Base-by-base conservation (phyloP, 2,113 vertebrate species). In the Butastur rufipennis region DNA sequence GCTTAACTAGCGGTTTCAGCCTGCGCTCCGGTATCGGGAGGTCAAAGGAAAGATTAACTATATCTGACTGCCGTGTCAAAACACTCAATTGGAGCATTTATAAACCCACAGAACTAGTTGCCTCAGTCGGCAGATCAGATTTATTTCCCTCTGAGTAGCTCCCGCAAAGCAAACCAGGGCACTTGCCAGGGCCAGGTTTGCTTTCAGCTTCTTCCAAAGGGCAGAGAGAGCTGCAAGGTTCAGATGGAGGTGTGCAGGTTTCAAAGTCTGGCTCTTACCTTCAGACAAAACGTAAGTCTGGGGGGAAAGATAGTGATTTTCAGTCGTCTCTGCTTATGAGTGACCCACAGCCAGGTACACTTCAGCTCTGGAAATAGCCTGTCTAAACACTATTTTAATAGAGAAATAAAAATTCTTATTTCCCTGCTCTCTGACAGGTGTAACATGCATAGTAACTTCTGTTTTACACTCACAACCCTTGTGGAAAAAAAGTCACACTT, bases 11-110 rank as follows among this genome's bases (percentile, higher is more conserved):
- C 53, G 90, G 87, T 66, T 91, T 16, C 94, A 96, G 94, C 90
- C 93, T 3, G 38, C n/a, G 3, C 90, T 34, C 86, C 2, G 6
- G 78, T 29, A 88, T 68, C 43, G 13, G 43, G 82, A 91, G 97
- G 97, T 97, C 97, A 97, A 47, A 88, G 96, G 72, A 93, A 92
- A 97, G 96, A 97, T 97, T 97, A 97, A 97, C 96, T 93, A 17
- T 92, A 87, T 92, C 96, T 97, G 97, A 94, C 96, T 98, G 93
- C 91, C 63, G 31, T 90, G 97, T 97, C 97, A 96, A 97, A 97
- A 97, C 96, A 96, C 96, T 88, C 96, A 87, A 84, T 63, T 97
- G 97, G 80, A 96, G 92, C 95, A 72, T 96, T 97, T 93, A 96
- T 74, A 96, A 96, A 93, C 92, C 81, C 95, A 81, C 90, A 91